phyloP scores from a whole-genome alignment of 2,888 invertebrate species.

The Acrobasis consociella region DNA sequence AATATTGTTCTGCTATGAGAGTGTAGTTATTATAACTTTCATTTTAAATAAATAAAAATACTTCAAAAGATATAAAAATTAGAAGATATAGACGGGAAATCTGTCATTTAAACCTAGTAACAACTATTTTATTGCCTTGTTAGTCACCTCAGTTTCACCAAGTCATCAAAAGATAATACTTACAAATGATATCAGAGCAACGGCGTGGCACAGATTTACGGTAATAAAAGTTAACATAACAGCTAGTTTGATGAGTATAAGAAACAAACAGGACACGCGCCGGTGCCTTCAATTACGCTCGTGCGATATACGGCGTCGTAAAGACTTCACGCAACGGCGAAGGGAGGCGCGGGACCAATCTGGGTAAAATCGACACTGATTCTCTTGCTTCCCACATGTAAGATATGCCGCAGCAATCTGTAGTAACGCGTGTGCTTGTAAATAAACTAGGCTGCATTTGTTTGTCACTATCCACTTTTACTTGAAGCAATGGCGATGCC shows the following conservation, averaged over 20 bases:
- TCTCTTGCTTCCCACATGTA: constrained; percentile 1
- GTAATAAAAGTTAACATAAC: constrained; percentile 44
- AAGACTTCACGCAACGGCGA: constrained; percentile 34
- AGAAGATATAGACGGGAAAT: not conserved
- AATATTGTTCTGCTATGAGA: too few relatives aligned
- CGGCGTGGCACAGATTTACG: constrained; percentile 46
- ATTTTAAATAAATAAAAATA: too few relatives aligned
- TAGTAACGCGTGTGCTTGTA: not conserved
- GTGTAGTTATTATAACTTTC: too few relatives aligned
- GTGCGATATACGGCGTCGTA: constrained; percentile 51
- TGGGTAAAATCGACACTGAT: constrained; percentile 4
- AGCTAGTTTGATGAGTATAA: constrained; percentile 46
- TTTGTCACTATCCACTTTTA: too few relatives aligned
- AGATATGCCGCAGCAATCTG: not conserved
- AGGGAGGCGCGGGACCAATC: constrained; percentile 13
- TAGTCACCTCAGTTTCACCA: constrained; percentile 13
- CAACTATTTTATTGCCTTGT: not conserved
- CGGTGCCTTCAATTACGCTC: constrained; percentile 55
- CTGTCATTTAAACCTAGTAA: not conserved
- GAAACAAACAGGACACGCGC: constrained; percentile 55
- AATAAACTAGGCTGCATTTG: too few relatives aligned
- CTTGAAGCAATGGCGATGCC: too few relatives aligned
- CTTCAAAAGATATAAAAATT: too few relatives aligned
- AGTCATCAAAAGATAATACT: constrained; percentile 21
- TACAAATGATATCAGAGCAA: constrained; percentile 33